These are phyloP conservation scores for Lepus europaeus DNA, from an alignment of 2,113 vertebrate species.

Conservation along the genomic window DNA sequence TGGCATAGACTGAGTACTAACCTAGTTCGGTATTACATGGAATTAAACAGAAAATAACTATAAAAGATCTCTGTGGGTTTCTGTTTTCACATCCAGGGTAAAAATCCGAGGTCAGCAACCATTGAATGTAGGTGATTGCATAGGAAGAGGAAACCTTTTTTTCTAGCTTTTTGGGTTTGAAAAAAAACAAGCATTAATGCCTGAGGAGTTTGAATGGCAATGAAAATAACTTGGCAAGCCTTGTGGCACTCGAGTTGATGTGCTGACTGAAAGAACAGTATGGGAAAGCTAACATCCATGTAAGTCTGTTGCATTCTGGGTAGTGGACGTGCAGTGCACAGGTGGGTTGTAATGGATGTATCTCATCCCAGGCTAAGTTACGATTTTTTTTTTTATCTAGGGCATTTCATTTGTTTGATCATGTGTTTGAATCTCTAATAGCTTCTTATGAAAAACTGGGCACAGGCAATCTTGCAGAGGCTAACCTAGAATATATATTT, in stretches of 20 bases:
- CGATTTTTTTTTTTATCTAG: background rate
- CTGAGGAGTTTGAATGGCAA: background rate
- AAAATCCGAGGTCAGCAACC: background rate
- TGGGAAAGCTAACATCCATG: background rate
- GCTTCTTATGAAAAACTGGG: background rate
- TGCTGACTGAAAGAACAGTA: background rate
- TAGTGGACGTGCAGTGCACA: rapidly evolving
- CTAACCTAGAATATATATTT: background rate
- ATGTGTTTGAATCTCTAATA: background rate
- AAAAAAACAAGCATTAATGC: background rate
- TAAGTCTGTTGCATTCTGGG: background rate
- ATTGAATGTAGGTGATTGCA: background rate
- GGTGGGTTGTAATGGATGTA: background rate
- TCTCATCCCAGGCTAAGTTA: background rate
- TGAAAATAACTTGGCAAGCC: background rate
- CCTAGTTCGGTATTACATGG: background rate
- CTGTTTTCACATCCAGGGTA: background rate
- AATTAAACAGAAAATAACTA: background rate
- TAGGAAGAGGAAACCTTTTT: background rate
- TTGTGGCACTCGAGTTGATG: background rate
- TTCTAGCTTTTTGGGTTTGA: background rate
- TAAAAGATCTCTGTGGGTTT: background rate
- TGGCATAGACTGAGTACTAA: background rate
- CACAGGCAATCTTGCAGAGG: background rate
- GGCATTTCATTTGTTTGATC: background rate